Percentiles rank a stretch among this genome's conserved stretches.
These are phyloP conservation scores for Maccullochella peelii DNA, from an alignment of 2,113 vertebrate genomes.

Conservation along the genomic window DNA sequence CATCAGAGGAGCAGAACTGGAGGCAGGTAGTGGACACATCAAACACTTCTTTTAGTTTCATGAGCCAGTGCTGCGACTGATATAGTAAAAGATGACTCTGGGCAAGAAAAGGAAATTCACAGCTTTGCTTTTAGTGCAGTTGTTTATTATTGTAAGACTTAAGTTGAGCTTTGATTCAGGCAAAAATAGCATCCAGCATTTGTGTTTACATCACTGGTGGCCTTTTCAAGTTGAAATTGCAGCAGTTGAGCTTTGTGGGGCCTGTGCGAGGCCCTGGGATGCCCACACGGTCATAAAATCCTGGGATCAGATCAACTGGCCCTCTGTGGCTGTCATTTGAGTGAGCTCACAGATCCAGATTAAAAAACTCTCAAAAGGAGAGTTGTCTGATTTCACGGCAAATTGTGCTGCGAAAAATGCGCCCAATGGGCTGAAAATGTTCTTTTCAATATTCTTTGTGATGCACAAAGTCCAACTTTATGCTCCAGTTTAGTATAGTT, in stretches of 20 bases:
- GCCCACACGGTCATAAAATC: constrained; percentile 20
- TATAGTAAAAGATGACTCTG: background rate
- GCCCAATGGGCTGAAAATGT: background rate
- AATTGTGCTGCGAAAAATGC: background rate
- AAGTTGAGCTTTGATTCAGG: background rate
- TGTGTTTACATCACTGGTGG: background rate
- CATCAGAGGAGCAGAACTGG: constrained; percentile 20
- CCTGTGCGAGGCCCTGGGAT: background rate
- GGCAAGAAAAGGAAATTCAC: background rate
- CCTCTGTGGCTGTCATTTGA: constrained; percentile 41
- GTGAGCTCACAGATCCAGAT: constrained; percentile 37
- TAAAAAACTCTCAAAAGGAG: constrained; percentile 5
- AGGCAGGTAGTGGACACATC: background rate
- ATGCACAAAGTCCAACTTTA: background rate
- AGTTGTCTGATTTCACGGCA: constrained; percentile 4
- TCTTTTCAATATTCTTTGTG: background rate
- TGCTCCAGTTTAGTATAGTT: background rate
- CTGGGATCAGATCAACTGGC: constrained; percentile 40
- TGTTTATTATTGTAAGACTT: background rate
- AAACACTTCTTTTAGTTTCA: background rate
- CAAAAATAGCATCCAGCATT: background rate
- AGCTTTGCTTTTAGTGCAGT: background rate
- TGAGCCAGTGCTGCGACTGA: background rate
- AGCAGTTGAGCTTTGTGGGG: constrained; percentile 2
- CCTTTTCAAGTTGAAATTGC: constrained; percentile 10